Conservation (phyloP, 1,140 invertebrate species). For the Conus ventricosus region DNA sequence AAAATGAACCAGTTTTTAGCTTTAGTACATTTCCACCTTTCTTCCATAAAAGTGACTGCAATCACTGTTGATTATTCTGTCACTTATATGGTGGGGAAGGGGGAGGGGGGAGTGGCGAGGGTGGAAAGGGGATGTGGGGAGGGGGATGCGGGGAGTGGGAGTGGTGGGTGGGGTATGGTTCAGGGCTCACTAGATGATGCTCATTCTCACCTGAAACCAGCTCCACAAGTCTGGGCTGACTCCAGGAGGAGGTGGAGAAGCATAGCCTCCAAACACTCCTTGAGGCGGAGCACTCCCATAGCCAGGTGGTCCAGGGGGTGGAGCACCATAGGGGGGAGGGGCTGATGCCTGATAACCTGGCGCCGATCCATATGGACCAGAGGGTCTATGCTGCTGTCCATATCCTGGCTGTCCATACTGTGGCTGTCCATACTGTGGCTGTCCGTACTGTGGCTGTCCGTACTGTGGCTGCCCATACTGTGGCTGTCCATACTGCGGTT, state of each 20-base stretch:
- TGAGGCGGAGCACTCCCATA: background rate
- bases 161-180: too few species aligned
- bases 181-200: background rate
- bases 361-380: background rate
- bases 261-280: background rate
- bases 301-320: background rate
- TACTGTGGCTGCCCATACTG: background rate
- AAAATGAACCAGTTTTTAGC: too few species aligned
- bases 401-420: background rate
- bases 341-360: background rate
- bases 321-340: background rate
- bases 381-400: background rate
- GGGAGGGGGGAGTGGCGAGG: too few species aligned
- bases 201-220: constrained; percentile 16
- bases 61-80: too few species aligned
- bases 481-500: background rate
- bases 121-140: too few species aligned
- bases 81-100: too few species aligned
- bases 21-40: too few species aligned
- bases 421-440: constrained; percentile 8
- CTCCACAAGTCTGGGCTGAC: constrained; percentile 8
- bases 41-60: too few species aligned
- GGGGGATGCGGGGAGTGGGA: too few species aligned
- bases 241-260: background rate
- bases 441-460: constrained; percentile 3